A percentile compares a stretch with the other conserved stretches of the same genome.
Conservation (phyloP, 1,140 invertebrate genomes). For the Lutraria rhynchaena region DNA sequence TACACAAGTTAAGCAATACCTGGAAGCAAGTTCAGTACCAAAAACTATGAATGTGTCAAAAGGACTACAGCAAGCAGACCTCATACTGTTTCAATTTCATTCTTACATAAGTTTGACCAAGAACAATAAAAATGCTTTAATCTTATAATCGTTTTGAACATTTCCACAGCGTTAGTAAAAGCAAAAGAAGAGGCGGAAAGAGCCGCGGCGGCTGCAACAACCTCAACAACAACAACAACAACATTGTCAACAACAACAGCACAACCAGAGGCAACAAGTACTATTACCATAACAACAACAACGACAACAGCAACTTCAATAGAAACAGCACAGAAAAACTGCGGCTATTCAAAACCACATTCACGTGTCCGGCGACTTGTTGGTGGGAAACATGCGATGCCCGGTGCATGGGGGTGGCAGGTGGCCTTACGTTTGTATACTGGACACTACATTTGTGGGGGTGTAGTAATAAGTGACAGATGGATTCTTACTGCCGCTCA, state of each 20-base stretch:
- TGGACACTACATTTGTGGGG: conserved; percentile 28
- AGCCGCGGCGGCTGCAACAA: background rate
- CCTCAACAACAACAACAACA: background rate
- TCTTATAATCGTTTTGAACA: no score
- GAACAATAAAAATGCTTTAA: no score
- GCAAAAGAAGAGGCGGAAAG: background rate
- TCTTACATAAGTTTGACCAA: no score
- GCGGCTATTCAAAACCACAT: conserved; percentile 19
- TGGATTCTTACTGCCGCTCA: conserved; percentile 48
- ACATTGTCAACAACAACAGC: background rate
- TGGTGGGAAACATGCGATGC: conserved; percentile 20
- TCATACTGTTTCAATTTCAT: no score
- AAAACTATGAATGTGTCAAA: no score
- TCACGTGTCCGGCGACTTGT: conserved; percentile 46
- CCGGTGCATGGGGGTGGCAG: conserved; percentile 53
- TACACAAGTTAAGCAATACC: no score
- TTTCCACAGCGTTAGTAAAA: background rate
- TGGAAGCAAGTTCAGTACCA: no score
- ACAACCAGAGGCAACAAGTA: background rate
- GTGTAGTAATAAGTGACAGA: conserved; percentile 17
- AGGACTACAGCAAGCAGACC: no score
- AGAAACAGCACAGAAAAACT: background rate
- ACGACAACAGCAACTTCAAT: background rate
- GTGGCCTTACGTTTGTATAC: conserved; percentile 27
- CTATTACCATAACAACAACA: background rate